These are phyloP conservation scores for Haemorhous mexicanus DNA, from an alignment of 2,113 vertebrate species.

Conservation along the genomic window DNA sequence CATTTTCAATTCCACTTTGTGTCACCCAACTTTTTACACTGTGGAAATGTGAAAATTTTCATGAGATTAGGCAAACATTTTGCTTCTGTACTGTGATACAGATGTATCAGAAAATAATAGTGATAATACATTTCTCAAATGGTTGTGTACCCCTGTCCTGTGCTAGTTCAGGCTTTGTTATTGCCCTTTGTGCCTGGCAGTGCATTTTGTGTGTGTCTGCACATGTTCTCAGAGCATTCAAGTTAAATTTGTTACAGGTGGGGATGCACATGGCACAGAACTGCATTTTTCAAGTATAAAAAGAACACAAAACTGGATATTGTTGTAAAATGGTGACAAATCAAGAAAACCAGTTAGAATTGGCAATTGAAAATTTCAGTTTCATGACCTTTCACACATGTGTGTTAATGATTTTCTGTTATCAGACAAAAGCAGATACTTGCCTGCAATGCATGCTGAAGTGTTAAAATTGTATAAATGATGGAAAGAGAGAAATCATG, in stretches of 20 bases:
- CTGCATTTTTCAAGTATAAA: not conserved
- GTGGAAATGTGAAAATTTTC: not conserved
- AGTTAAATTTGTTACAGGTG: not conserved
- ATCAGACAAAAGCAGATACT: not conserved
- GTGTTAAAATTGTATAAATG: not conserved
- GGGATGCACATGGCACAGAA: too few relatives aligned
- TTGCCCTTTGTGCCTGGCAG: not conserved
- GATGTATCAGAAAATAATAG: not conserved
- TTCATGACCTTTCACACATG: not conserved
- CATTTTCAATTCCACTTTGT: not conserved
- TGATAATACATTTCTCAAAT: not conserved
- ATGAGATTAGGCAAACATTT: not conserved
- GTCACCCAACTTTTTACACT: not conserved
- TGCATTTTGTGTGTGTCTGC: not conserved
- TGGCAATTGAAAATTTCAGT: not conserved
- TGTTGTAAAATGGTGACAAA: not conserved
- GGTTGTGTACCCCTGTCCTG: not conserved
- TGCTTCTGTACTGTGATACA: not conserved
- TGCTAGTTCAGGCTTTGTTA: not conserved
- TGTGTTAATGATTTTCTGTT: not conserved
- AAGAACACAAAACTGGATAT: not conserved
- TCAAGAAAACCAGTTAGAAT: not conserved
- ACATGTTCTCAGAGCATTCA: fast-evolving
- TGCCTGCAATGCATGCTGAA: not conserved
- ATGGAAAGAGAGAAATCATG: not conserved